Base-by-base conservation (phyloP, 2,888 invertebrate genomes). In the Cheilosia vernalis region DNA sequence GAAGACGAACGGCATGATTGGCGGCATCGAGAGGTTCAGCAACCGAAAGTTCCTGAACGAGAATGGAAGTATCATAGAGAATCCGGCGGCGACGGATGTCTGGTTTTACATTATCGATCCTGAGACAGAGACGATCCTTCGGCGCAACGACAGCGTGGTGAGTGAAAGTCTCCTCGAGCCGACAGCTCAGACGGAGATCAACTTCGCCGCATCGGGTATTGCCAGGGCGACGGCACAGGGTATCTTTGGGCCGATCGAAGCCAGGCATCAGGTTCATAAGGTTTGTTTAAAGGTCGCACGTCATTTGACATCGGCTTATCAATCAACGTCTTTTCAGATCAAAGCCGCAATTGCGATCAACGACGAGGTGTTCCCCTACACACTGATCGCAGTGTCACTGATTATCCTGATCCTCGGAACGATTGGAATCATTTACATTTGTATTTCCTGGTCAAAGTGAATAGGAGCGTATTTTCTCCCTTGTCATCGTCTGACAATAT, bases 361-460 rank as follows among this genome's bases (percentile, higher is more conserved):
- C 87, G 94, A 94, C 88, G 95, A 96, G 82, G 96, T 97, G 9
- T 96, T 98, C 88, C 98, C 98, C 19, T 97, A 97, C 87, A 97
- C 98, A 0, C 93, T 98, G 33, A 96, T 98, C 86, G 96, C 97
- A 15, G 94, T 98, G 1, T 98, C 97, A 0, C 95, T 96, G 72
- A 95, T 98, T n/a, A 98, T 98, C 81, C 94, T 98, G 47, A 94
- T 98, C 1, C 94, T 98, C 9, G 97, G 97, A 9, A 94, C 96
- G 13, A 96, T 97, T 64, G 98, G 98, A 6, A 98, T 98, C 60
- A 95, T 98, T 66, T 98, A 98, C 90, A 97, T 98, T 82, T 97
- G 98, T 91, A 95, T 98, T 67, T 98, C 98, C 1, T 98, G 98
- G 97, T 97, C 97, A 72, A 96, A 96, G 97, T 97, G 91, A 93